These are phyloP conservation scores for Rhingia rostrata DNA, from an alignment of 2,888 invertebrate genomes.

Conservation along the genomic window DNA sequence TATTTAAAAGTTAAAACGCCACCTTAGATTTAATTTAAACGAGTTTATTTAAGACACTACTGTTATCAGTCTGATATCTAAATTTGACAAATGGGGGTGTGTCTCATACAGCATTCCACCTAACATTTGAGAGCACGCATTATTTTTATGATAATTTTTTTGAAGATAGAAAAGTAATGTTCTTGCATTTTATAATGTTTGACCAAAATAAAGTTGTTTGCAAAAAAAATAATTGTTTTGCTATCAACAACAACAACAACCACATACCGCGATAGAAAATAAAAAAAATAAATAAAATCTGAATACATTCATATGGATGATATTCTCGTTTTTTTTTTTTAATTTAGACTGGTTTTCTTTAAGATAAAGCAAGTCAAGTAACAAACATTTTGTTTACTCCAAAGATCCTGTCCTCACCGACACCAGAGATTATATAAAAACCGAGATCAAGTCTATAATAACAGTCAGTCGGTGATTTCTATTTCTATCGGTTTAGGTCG, in stretches of 20 bases:
- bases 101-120: no score
- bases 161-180: background rate
- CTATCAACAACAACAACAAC: slow-evolving; percentile 21
- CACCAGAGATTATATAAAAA: slow-evolving; percentile 70
- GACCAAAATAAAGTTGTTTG: slow-evolving; percentile 2
- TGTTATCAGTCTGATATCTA: no score
- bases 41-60: no score
- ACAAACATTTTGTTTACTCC: slow-evolving; percentile 57
- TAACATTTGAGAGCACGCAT: no score
- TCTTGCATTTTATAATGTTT: background rate
- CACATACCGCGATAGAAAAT: background rate
- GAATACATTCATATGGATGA: slow-evolving; percentile 45
- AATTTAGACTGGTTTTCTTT: slow-evolving; percentile 54
- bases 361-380: slow-evolving; percentile 22
- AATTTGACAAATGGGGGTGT: no score
- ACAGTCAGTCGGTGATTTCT: slow-evolving; percentile 36
- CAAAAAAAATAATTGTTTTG: background rate
- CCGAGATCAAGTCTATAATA: slow-evolving; percentile 13
- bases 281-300: slow-evolving; percentile 10
- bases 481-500: slow-evolving; percentile 15
- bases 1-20: no score
- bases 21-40: no score
- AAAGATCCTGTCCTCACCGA: slow-evolving; percentile 20
- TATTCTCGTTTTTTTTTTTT: slow-evolving; percentile 57
- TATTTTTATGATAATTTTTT: no score